Base-by-base conservation (phyloP, 2,113 vertebrate species). In the Casuarius casuarius region DNA sequence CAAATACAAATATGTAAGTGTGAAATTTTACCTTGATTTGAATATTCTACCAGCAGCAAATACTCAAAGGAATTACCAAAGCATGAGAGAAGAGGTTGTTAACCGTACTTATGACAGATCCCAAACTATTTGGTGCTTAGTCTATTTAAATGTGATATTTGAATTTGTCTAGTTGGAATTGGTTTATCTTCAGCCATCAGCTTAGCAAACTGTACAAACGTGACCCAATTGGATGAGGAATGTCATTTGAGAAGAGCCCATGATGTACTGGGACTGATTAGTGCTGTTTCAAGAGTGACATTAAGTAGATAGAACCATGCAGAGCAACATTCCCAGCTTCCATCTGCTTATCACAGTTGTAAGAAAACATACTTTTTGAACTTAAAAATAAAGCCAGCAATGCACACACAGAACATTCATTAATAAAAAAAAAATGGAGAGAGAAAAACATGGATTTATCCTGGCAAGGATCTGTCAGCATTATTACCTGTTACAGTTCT, bases 251-350 rank as follows among this genome's bases (percentile, higher is more conserved):
- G 61, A 83, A 33, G 46, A 71, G 38, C 0, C 2, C 31, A 20
- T 17, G 25, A 25, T 0, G 0, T 44, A 19, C 1, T 1, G 35
- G 40, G 79, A 22, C 29, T 38, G n/a, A 38, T 62, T 6, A 11
- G 21, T 28, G 14, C 26, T 31, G 38, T 59, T 82, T 62, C 46
- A 33, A 17, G 59, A 49, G 23, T 56, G 26, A 19, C 1, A 0
- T 56, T 84, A 66, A 22, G 35, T 59, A 21, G 44, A 22, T 56
- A 84, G 56, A 70, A 19, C 15, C 22, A 33, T 3, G 5, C 59
- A 62, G 10, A 76, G 16, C 4, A 19, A 33, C 15, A 33, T 68
- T 74, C 46, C n/a, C 79, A 23, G 28, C 42, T 74, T 84, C 73
- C 1, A 2, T 33, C 42, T 79, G 19, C 12, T 58, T 83, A 38